These are phyloP conservation scores for Pogonomyrmex barbatus DNA, from an alignment of 1,140 invertebrate species.

Conservation along the genomic window DNA sequence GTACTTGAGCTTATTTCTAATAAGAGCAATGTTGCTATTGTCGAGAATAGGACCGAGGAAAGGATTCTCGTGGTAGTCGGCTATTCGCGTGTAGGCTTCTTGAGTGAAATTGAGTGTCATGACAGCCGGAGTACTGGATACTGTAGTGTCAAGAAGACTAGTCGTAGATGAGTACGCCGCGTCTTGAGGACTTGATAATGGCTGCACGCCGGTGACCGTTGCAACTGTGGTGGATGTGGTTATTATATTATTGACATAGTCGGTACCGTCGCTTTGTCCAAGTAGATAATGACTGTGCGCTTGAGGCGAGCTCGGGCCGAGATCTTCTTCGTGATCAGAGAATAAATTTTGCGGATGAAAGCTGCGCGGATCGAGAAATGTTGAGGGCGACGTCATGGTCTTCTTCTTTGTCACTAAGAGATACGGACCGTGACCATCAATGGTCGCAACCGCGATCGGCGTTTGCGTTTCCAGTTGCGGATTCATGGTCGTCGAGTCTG, in stretches of 20 bases:
- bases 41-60: conserved; percentile 40
- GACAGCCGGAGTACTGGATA: conserved; percentile 9
- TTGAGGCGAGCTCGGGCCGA: not conserved
- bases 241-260: not conserved
- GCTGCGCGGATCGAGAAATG: not conserved
- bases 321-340: not conserved
- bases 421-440: conserved; percentile 63
- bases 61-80: conserved; percentile 14
- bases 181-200: not conserved
- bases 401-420: conserved; percentile 19
- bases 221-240: conserved; percentile 28
- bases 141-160: not conserved
- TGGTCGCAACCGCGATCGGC: conserved; percentile 36
- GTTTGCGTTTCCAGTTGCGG: conserved; percentile 17
- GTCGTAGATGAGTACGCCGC: not conserved
- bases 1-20: conserved; percentile 53
- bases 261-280: not conserved
- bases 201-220: conserved; percentile 14
- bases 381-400: conserved; percentile 34
- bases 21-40: conserved; percentile 19
- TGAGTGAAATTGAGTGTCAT: conserved; percentile 38
- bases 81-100: conserved; percentile 27
- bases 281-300: conserved; percentile 10
- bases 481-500: conserved; percentile 34
- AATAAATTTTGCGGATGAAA: not conserved